Evolutionary conservation across 1,140 invertebrate species (phyloP).

Genomic region (Ridgeia piscesae): DNA sequence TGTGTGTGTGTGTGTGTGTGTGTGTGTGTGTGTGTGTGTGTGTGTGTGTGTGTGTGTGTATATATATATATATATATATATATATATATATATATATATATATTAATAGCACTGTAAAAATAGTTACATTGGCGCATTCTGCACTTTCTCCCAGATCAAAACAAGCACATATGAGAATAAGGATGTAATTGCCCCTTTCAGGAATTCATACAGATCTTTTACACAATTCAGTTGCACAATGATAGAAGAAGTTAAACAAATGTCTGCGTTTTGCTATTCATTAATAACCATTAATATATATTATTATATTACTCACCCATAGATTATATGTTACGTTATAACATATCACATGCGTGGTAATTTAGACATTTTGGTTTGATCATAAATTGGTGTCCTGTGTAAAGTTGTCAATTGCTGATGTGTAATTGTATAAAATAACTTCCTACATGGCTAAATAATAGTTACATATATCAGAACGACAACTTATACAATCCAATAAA

Average conservation of each 20-base stretch:
- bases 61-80: no score
- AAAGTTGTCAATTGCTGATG: neutral
- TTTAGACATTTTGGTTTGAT: neutral
- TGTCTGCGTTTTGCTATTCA: neutral
- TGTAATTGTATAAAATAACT: neutral
- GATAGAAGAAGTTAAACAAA: neutral
- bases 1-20: no score
- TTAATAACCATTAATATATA: neutral
- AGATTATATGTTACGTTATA: neutral
- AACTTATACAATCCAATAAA: neutral
- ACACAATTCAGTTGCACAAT: neutral
- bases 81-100: no score
- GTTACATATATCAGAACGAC: neutral
- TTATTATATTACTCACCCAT: neutral
- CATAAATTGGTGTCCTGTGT: neutral
- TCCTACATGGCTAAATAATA: neutral
- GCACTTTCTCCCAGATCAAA: neutral
- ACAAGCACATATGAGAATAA: neutral
- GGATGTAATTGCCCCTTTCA: neutral
- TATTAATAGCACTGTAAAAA: neutral
- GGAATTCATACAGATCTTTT: neutral
- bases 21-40: no score
- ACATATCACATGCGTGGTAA: neutral
- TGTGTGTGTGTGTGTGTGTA: no score
- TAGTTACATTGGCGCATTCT: neutral